Conservation (phyloP, 1,140 invertebrate genomes). For the Papilio machaon region DNA sequence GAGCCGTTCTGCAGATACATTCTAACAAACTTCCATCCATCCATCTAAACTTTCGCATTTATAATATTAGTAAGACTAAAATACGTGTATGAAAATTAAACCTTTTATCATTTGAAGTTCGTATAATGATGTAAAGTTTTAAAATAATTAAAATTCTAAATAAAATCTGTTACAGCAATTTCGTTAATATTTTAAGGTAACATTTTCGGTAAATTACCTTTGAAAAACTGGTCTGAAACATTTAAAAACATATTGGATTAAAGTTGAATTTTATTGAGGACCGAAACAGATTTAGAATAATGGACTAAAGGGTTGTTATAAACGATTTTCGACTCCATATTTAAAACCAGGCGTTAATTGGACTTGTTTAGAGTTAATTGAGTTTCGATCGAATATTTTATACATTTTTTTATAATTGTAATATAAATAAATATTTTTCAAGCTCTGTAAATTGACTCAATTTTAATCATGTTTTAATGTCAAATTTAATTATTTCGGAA, state of each 20-base stretch:
- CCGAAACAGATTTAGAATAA: slow-evolving; percentile 13
- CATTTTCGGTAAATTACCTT: not conserved
- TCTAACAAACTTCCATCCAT: too few species aligned
- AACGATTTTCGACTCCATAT: not conserved
- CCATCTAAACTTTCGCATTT: too few species aligned
- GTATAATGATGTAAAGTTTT: not conserved
- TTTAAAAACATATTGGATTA: slow-evolving; percentile 13
- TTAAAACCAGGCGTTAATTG: slow-evolving; percentile 16
- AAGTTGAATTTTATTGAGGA: slow-evolving; percentile 1
- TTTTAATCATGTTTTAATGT: too few species aligned
- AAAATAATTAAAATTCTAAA: slow-evolving; percentile 15
- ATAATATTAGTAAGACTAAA: not conserved
- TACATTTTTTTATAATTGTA: too few species aligned
- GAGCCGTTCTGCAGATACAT: too few species aligned
- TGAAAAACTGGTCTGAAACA: not conserved
- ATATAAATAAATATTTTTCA: too few species aligned
- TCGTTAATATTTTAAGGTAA: not conserved
- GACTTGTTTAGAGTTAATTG: not conserved
- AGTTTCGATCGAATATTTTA: not conserved
- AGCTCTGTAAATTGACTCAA: too few species aligned
- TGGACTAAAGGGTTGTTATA: slow-evolving; percentile 3
- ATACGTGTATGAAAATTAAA: not conserved
- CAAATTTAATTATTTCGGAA: too few species aligned
- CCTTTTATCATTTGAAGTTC: not conserved
- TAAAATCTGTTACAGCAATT: not conserved